Evolutionary conservation across 2,797 vertebrate genomes (phyloP), one percentile per base, ranked within the genome.

Genomic region (Cuniculus paca): DNA sequence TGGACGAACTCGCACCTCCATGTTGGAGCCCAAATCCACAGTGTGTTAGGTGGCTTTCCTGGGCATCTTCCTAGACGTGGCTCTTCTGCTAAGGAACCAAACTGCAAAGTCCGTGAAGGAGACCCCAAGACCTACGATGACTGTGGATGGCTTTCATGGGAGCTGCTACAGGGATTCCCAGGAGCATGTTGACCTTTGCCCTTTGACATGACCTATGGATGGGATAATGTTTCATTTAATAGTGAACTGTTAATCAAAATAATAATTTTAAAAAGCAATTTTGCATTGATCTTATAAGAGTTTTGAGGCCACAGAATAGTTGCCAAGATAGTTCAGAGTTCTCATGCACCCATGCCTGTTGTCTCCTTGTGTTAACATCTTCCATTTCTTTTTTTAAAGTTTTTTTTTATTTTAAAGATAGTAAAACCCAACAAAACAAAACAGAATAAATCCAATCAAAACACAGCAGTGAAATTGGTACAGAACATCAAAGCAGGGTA

Each of bases 321-420:
- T n/a, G 31, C 10, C 8, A 28, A 52, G 31, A 8, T 2, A 22
- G 28, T 0, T 48, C 39, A 52, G 60, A 34, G 6, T 26, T 56
- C 19, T 14, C 6, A 8, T 10, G 2, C 4, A 3, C 50, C 6
- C 19, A 4, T 1, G 1, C n/a, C 1, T 1, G 1, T 22, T 28
- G 14, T 42, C 17, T 16, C 36, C 9, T 14, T 0, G 20, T 2
- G 6, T 11, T 26, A 42, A 34, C 2, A 0, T 2, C 24, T 58
- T 28, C 31, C 34, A 14, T 39, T 39, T 58, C 70, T 26, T n/a
- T n/a, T n/a, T n/a, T n/a, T n/a, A n/a, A n/a, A n/a, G n/a, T n/a
- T n/a, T n/a, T n/a, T n/a, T n/a, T n/a, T n/a, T n/a, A n/a, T n/a
- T n/a, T n/a, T n/a, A n/a, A n/a, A n/a, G n/a, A n/a, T n/a, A n/a